A percentile compares a stretch with the other conserved stretches of the same genome.
phyloP scores from a whole-genome alignment of 2,888 invertebrate species.

The Calliphora vomitoria region DNA sequence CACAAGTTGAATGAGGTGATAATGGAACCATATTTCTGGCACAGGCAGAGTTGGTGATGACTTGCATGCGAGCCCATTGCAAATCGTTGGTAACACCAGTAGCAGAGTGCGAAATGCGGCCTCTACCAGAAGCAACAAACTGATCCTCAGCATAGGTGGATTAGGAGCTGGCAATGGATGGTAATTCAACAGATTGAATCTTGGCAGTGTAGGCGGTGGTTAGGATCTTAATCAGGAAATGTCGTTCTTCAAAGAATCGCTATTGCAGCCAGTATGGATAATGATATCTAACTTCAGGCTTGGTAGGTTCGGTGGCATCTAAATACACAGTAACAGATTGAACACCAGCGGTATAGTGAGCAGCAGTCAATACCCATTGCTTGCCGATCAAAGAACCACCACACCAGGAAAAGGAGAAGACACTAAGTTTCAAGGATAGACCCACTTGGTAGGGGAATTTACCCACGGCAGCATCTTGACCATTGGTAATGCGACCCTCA shows the following conservation, averaged over 20 bases:
- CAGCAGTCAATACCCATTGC: constrained; percentile 81
- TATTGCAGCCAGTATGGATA: constrained; percentile 76
- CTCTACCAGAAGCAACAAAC: neutral
- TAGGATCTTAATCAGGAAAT: constrained; percentile 69
- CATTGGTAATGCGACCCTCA: constrained; percentile 76
- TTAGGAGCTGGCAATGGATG: neutral
- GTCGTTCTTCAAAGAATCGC: constrained; percentile 77
- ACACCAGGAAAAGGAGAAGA: constrained; percentile 76
- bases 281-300: constrained; percentile 32
- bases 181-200: neutral
- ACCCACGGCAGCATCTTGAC: constrained; percentile 72
- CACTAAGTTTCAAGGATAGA: constrained; percentile 75
- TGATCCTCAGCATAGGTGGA: neutral
- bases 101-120: neutral
- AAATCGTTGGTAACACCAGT: neutral
- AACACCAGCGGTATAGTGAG: constrained; percentile 79
- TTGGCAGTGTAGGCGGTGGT: neutral
- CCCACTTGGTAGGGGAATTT: constrained; percentile 80
- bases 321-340: constrained; percentile 76
- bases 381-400: constrained; percentile 80
- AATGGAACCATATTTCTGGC: neutral
- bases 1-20: neutral
- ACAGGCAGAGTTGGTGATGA: neutral
- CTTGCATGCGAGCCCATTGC: neutral
- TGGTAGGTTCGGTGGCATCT: constrained; percentile 75